Percentiles rank a stretch among this genome's conserved stretches.
phyloP scores from a whole-genome alignment of 1,140 invertebrate species.

The Ceratosolen fusciceps region DNA sequence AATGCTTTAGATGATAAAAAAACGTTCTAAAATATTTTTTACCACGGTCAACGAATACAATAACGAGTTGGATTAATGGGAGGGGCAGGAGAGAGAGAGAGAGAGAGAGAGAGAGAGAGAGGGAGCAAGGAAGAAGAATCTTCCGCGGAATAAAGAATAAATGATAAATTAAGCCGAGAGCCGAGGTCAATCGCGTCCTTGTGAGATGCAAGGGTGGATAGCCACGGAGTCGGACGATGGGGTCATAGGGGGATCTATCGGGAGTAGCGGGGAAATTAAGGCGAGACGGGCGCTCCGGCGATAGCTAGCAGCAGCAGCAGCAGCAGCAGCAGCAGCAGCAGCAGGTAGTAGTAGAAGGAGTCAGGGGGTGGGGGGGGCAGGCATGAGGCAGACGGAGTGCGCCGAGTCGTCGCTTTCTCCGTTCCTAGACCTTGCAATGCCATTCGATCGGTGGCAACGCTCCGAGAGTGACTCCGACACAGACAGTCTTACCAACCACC shows the following conservation, averaged over 20 bases:
- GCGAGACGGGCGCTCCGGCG: too few relatives aligned
- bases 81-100: conserved; percentile 8
- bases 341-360: conserved; percentile 11
- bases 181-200: too few relatives aligned
- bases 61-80: too few relatives aligned
- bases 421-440: conserved; percentile 74
- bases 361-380: conserved; percentile 6
- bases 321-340: neutral
- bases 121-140: neutral
- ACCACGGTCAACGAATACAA: too few relatives aligned
- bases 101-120: conserved; percentile 6
- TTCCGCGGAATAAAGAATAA: too few relatives aligned
- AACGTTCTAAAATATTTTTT: too few relatives aligned
- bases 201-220: too few relatives aligned
- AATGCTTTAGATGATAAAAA: too few relatives aligned
- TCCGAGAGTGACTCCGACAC: conserved; percentile 67
- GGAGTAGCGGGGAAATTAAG: too few relatives aligned
- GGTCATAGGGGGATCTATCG: too few relatives aligned
- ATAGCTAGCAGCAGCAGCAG: neutral
- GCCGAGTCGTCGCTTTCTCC: conserved; percentile 14
- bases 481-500: conserved; percentile 4
- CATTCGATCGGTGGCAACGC: conserved; percentile 63
- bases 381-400: neutral
- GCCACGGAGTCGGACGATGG: too few relatives aligned
- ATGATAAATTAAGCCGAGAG: too few relatives aligned